Conservation (phyloP, 2,888 invertebrate genomes). For the Germaria angustata region DNA sequence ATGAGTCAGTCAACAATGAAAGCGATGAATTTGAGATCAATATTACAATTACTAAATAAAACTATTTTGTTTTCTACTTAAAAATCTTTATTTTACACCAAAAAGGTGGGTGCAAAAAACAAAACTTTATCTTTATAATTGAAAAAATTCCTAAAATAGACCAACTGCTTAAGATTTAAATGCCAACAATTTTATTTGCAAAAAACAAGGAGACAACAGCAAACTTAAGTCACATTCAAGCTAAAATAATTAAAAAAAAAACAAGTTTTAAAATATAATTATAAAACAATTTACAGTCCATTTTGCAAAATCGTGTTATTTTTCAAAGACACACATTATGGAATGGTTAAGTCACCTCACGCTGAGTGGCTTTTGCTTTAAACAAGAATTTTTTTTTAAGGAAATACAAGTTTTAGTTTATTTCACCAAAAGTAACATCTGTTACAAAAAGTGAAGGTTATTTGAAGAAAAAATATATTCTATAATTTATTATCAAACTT, state of each 20-base stretch:
- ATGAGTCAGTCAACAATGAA: no score
- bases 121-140: background rate
- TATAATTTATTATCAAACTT: background rate
- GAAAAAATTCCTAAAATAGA: background rate
- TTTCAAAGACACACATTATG: background rate
- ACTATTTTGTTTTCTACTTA: no score
- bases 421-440: background rate
- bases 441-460: constrained; percentile 20
- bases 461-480: background rate
- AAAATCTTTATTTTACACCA: no score
- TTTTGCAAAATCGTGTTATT: background rate
- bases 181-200: background rate
- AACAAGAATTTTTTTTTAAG: background rate
- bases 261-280: constrained; percentile 17
- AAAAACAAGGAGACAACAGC: background rate
- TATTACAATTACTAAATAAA: no score
- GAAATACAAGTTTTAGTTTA: background rate
- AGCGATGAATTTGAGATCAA: no score
- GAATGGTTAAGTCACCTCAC: background rate
- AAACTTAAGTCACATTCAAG: constrained; percentile 11
- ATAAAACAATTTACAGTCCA: constrained; percentile 29
- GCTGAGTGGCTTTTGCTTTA: background rate
- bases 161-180: no score
- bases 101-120: no score
- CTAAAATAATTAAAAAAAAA: constrained; percentile 18